Conservation (phyloP, 2,888 invertebrate species). For the Eupithecia exiguata region DNA sequence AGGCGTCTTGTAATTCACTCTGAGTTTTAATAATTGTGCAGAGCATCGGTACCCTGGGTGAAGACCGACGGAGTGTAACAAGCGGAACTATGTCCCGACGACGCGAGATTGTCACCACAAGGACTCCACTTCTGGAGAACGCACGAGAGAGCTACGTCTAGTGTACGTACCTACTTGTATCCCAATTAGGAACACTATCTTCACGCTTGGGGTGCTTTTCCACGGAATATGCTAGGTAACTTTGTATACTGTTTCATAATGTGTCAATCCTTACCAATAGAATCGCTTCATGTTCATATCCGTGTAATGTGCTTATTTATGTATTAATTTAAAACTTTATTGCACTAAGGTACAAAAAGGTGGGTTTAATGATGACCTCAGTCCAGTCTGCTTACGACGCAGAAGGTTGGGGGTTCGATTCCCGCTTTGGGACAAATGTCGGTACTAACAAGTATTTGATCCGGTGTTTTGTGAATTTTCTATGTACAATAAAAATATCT, state of each 20-base stretch:
- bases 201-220: background rate
- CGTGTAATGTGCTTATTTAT: background rate
- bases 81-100: conserved; percentile 76
- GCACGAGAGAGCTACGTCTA: conserved; percentile 88
- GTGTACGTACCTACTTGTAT: conserved; percentile 16
- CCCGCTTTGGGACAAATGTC: too few species aligned
- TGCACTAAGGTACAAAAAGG: too few species aligned
- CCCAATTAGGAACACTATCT: conserved; percentile 9
- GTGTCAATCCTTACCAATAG: background rate
- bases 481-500: too few species aligned
- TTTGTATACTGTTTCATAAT: background rate
- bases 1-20: background rate
- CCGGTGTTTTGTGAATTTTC: too few species aligned
- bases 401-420: too few species aligned
- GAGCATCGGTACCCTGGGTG: conserved; percentile 75
- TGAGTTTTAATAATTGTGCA: conserved; percentile 44
- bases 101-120: conserved; percentile 88
- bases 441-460: too few species aligned
- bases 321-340: too few species aligned
- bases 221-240: background rate
- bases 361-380: too few species aligned
- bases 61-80: conserved; percentile 74
- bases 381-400: too few species aligned
- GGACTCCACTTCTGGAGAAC: conserved; percentile 88
- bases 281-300: background rate